Percentiles rank a stretch among this genome's conserved stretches.
phyloP scores from a whole-genome alignment of 2,113 vertebrate species.

The Antigone vipio region DNA sequence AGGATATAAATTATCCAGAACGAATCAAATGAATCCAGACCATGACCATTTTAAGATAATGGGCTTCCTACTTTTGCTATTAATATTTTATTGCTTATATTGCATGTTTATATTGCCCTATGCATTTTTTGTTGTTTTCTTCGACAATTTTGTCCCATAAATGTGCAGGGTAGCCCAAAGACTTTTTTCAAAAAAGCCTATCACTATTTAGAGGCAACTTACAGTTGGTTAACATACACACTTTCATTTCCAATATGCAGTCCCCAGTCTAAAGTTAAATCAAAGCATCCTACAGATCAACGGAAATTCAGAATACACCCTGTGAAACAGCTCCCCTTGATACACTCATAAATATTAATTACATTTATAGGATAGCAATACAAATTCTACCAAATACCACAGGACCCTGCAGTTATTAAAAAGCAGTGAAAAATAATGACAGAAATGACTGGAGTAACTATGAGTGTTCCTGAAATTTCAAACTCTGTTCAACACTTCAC shows the following conservation, averaged over 20 bases:
- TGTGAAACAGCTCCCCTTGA: neutral
- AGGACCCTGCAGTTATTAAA: neutral
- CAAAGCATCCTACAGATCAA: neutral
- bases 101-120: neutral
- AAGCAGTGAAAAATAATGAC: neutral
- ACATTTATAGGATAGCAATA: neutral
- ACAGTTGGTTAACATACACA: neutral
- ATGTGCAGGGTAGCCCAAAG: neutral
- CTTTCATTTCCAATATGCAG: neutral
- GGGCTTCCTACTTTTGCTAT: neutral
- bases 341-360: conserved; percentile 38
- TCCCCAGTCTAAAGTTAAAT: neutral
- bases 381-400: neutral
- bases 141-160: neutral
- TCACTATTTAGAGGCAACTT: neutral
- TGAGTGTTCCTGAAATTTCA: neutral
- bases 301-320: neutral
- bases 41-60: neutral
- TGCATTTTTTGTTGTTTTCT: neutral
- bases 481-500: neutral
- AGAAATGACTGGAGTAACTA: neutral
- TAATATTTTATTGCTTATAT: neutral
- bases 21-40: neutral
- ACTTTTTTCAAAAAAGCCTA: neutral
- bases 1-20: conserved; percentile 16